Percentiles rank a stretch among this genome's conserved stretches.
Evolutionary conservation across 2,113 vertebrate species (phyloP).

Genomic region (Variabilichromis moorii): DNA sequence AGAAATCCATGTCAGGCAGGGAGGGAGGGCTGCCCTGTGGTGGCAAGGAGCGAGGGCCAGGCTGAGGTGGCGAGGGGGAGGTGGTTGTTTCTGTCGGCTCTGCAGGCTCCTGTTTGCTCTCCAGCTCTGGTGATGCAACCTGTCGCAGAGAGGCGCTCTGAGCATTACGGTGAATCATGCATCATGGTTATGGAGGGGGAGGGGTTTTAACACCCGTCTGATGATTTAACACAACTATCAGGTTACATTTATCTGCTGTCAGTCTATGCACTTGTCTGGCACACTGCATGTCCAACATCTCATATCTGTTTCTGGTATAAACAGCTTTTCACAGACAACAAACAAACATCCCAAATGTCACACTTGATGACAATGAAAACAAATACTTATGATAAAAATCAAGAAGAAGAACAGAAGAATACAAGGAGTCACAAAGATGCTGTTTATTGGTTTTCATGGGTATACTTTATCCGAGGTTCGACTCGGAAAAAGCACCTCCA

Average conservation of each 20-base stretch:
- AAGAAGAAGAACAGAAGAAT: neutral
- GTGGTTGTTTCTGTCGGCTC: slow-evolving; percentile 47
- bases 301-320: neutral
- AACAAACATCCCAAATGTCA: neutral
- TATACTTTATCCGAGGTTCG: no score
- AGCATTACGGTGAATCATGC: neutral
- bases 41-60: slow-evolving; percentile 58
- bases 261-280: neutral
- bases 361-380: neutral
- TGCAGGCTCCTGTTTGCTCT: slow-evolving; percentile 67
- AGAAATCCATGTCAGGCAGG: slow-evolving; percentile 83
- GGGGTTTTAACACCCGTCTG: neutral
- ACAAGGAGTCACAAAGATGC: neutral
- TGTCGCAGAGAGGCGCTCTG: slow-evolving; percentile 14
- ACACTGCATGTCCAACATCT: neutral
- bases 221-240: neutral
- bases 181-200: no score
- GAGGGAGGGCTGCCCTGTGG: slow-evolving; percentile 61
- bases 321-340: neutral
- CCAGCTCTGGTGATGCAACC: slow-evolving; percentile 79
- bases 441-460: neutral
- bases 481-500: no score
- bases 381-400: fast-evolving
- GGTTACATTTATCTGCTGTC: neutral
- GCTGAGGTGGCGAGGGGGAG: slow-evolving; percentile 54